Percentiles rank a stretch among this genome's conserved stretches.
Conservation (phyloP, 2,888 invertebrate genomes). For the Crocallis elinguaria region DNA sequence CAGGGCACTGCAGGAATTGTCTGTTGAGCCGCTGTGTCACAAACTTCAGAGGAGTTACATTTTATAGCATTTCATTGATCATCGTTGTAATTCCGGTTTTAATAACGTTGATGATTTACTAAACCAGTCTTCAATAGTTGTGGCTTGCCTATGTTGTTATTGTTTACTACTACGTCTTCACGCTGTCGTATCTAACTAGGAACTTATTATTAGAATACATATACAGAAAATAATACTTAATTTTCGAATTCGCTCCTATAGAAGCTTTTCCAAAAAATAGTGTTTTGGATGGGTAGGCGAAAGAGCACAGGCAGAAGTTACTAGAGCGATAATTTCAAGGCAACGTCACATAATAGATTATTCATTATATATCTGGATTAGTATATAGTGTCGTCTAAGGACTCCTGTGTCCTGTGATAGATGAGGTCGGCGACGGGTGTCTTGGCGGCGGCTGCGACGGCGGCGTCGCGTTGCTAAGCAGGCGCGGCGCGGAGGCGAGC, state of each 20-base stretch:
- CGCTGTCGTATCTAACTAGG: too few species aligned
- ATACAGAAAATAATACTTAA: too few species aligned
- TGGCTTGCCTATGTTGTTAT: background rate
- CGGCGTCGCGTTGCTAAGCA: constrained; percentile 41
- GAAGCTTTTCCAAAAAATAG: too few species aligned
- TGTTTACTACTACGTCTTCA: background rate
- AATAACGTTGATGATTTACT: constrained; percentile 4
- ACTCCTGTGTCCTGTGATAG: constrained; percentile 32
- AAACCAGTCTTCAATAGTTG: background rate
- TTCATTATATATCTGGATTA: background rate
- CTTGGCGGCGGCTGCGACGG: constrained; percentile 33
- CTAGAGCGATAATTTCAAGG: background rate
- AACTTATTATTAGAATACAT: too few species aligned
- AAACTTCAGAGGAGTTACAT: background rate
- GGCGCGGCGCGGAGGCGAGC: constrained; percentile 26
- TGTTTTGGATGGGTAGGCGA: too few species aligned
- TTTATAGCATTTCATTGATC: constrained; percentile 21
- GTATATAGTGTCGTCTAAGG: constrained; percentile 11
- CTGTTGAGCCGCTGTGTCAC: constrained; percentile 41
- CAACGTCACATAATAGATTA: background rate
- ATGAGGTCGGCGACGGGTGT: constrained; percentile 44
- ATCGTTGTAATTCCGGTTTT: constrained; percentile 5
- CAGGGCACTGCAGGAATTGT: constrained; percentile 72
- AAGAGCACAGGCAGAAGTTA: too few species aligned
- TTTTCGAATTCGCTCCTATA: too few species aligned